Conservation (phyloP, 2,113 vertebrate genomes). For the Poicephalus meyeri region DNA sequence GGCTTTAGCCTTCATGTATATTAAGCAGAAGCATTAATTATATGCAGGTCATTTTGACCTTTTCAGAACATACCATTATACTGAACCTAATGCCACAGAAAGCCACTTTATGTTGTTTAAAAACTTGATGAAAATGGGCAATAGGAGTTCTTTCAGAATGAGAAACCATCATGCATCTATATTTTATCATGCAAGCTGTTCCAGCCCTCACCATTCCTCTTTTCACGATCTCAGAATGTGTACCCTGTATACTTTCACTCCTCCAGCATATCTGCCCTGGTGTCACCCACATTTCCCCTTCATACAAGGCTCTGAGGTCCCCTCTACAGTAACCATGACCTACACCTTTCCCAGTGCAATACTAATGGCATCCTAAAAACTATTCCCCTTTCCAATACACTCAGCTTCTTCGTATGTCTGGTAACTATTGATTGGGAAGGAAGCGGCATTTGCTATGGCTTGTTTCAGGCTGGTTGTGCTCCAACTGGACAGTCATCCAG, state of each 20-base stretch:
- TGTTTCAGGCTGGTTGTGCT: not conserved
- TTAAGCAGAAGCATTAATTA: conserved; percentile 8
- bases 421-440: not conserved
- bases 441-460: not conserved
- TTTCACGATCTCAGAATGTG: not conserved
- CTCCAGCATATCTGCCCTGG: not conserved
- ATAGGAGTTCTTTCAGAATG: not conserved
- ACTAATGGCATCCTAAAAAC: not conserved
- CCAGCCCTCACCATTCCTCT: not conserved
- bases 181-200: not conserved
- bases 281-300: not conserved
- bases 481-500: not conserved
- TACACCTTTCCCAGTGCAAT: not conserved
- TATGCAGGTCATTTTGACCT: not conserved
- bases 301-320: fast-evolving
- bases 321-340: not conserved
- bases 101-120: not conserved
- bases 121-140: not conserved
- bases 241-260: not conserved
- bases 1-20: not conserved
- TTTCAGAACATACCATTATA: not conserved
- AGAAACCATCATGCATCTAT: not conserved
- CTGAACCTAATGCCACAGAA: not conserved
- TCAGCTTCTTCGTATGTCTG: not conserved
- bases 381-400: not conserved